Evolutionary conservation across 30 jellyfish, hydroid and myxozoan genomes (phyloP).

Genomic region (Cassiopea xamachana): DNA sequence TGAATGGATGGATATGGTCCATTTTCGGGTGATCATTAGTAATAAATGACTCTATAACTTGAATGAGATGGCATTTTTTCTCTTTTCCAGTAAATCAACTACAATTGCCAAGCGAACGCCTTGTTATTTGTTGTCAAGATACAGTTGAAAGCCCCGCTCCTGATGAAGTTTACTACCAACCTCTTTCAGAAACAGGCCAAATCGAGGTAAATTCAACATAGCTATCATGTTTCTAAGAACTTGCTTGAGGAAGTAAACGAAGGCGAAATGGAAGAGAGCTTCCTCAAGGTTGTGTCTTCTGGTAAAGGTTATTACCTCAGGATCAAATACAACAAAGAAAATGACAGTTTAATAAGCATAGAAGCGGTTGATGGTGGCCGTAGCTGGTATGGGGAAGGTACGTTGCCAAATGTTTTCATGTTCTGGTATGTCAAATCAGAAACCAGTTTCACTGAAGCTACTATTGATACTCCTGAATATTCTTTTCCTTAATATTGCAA

Average conservation of each 20-base stretch:
- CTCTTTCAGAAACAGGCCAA: background rate
- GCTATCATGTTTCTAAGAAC: slow-evolving; percentile 28
- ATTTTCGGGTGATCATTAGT: background rate
- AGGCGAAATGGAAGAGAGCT: slow-evolving; percentile 37
- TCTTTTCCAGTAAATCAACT: background rate
- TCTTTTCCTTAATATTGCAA: too few species aligned
- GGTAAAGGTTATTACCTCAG: slow-evolving; percentile 34
- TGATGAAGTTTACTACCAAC: background rate
- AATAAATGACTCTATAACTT: background rate
- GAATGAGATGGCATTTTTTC: background rate
- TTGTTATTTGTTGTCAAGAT: background rate
- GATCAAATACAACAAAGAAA: slow-evolving; percentile 7
- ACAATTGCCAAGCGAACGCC: background rate
- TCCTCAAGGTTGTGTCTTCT: slow-evolving; percentile 32
- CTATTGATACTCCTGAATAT: too few species aligned
- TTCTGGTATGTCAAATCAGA: too few species aligned
- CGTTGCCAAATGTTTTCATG: background rate
- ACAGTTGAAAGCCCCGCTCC: background rate
- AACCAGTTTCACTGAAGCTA: too few species aligned
- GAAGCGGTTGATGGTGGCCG: slow-evolving; percentile 39
- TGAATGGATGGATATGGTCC: background rate
- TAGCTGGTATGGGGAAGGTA: slow-evolving; percentile 72
- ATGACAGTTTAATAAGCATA: background rate
- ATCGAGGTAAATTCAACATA: slow-evolving; percentile 6
- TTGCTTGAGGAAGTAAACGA: slow-evolving; percentile 37